Conservation (phyloP, 53 echinoderm and acorn worm species). For the Stichopus horrens region DNA sequence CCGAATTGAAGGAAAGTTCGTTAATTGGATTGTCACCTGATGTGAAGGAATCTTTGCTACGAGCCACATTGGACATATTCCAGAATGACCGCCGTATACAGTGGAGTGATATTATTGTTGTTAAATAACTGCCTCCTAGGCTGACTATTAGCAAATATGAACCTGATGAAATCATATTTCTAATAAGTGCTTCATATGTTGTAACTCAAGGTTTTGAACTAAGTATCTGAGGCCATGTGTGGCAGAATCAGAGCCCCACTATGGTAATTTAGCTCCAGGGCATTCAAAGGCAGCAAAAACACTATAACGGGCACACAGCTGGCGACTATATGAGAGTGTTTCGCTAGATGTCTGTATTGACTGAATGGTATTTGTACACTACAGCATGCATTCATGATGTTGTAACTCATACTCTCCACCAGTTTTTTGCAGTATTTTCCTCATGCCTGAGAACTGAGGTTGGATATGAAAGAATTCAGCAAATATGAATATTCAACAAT, state of each 20-base stretch:
- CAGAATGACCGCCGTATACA: no score
- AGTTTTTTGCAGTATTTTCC: no score
- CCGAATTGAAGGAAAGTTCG: background rate
- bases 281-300: background rate
- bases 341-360: no score
- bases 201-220: background rate
- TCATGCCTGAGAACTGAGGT: no score
- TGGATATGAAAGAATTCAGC: no score
- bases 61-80: no score
- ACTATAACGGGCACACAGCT: no score
- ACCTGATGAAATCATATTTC: background rate
- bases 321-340: no score
- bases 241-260: background rate
- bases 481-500: no score
- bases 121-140: background rate
- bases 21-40: background rate
- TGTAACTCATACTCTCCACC: no score
- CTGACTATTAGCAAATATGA: background rate
- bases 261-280: background rate
- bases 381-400: no score
- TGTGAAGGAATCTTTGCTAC: background rate
- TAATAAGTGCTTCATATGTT: background rate
- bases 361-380: no score
- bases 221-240: background rate
- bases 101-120: background rate